Conservation (phyloP, 2,113 vertebrate species). For the Micronycteris hirsuta region DNA sequence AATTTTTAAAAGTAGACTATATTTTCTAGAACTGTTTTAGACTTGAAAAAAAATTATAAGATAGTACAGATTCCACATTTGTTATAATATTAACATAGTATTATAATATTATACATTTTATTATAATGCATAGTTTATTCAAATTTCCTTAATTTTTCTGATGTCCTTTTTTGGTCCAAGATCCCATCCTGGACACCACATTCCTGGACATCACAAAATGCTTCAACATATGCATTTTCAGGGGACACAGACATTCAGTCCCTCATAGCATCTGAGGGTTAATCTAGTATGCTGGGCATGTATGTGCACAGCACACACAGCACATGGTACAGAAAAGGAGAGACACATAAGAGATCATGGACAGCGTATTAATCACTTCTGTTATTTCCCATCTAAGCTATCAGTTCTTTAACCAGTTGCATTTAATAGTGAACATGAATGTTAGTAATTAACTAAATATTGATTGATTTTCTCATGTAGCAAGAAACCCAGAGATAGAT, state of each 20-base stretch:
- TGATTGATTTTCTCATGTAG: not conserved
- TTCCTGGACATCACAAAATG: not conserved
- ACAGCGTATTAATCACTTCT: not conserved
- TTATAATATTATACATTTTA: not conserved
- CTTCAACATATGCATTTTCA: not conserved
- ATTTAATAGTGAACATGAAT: not conserved
- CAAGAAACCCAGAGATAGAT: not conserved
- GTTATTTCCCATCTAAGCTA: not conserved
- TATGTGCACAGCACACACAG: not conserved
- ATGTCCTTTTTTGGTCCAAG: not conserved
- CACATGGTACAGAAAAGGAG: not conserved
- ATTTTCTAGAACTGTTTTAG: not conserved
- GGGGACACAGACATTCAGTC: not conserved
- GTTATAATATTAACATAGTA: not conserved
- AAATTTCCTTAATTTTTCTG: not conserved
- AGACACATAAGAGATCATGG: not conserved
- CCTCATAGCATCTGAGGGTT: not conserved
- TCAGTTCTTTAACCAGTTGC: not conserved
- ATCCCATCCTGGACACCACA: not conserved
- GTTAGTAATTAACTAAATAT: not conserved
- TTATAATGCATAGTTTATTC: not conserved
- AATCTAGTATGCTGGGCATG: not conserved
- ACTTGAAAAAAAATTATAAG: not conserved
- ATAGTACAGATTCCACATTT: not conserved
- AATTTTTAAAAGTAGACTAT: not conserved